Base-by-base conservation (phyloP, 2,888 invertebrate species). In the Leptopterna dolabrata region DNA sequence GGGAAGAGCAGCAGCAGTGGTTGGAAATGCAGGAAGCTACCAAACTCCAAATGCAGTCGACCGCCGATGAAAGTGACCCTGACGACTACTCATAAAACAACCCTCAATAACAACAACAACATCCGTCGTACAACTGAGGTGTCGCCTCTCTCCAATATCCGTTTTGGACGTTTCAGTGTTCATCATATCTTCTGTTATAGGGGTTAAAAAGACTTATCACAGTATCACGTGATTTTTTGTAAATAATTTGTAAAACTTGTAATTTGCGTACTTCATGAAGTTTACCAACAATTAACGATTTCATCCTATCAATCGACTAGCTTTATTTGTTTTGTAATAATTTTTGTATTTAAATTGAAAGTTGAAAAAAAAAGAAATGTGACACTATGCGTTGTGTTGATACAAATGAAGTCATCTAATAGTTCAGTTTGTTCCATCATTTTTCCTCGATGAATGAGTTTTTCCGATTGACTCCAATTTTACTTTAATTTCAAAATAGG, bases 1-100 rank as follows among this genome's bases (percentile, higher is more conserved):
- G 97, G 89, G 96, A 97, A 89, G 98, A 98, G 91, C 97, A 98
- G 90, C 93, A 93, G 89, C 97, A 98, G 91, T 98, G 97, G 97
- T 93, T 96, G 89, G 95, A 96, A 90, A 93, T 98, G 90, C 98
- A 97, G 90, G 95, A 94, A 86, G 93, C 92, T 29, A 92, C 92
- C 0, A 92, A 92, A 85, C 43, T 85, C 3, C 85, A 85, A 30
- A 92, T 93, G 90, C 92, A 93, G 89, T 92, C 93, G 78, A 91
- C 91, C 14, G 92, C 92, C 87, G 93, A 93, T 90, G 92, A 93
- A 86, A 93, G 94, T 90, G 93, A 93, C 89, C 93, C 93, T 91
- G 93, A 93, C 90, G 90, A 90, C 82, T 90, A 90, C 43, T 90
- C 90, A 14, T 90, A 89, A 87, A 73, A n/a, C 36, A 63, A 7